Conservation (phyloP, 2,113 vertebrate genomes). For the Porphyrio hochstetteri region DNA sequence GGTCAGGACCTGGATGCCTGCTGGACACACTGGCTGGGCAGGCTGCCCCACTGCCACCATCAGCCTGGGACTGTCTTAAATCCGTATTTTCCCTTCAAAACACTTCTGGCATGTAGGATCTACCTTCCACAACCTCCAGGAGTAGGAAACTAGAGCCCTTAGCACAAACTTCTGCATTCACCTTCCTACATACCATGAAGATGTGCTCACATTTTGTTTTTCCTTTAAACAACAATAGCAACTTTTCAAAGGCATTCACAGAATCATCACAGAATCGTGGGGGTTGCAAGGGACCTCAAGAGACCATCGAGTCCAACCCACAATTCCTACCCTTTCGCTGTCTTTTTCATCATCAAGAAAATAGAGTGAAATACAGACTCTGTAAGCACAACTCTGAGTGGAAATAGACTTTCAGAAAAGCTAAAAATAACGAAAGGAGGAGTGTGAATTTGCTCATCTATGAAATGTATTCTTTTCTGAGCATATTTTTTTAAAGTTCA, state of each 20-base stretch:
- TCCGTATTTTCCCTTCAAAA: not conserved
- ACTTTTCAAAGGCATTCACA: not conserved
- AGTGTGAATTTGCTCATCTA: not conserved
- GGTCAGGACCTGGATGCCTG: not conserved
- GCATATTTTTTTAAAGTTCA: not conserved
- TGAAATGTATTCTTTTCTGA: not conserved
- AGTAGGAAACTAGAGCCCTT: not conserved
- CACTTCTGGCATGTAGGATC: not conserved
- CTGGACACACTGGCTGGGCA: accelerated
- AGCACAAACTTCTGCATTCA: not conserved
- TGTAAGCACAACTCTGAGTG: not conserved
- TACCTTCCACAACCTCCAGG: not conserved
- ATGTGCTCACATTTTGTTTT: not conserved
- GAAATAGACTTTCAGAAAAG: not conserved
- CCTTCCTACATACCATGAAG: not conserved
- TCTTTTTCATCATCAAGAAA: not conserved
- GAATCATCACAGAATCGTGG: too few species aligned
- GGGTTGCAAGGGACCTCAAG: too few species aligned
- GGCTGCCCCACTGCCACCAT: not conserved
- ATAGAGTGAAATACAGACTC: not conserved
- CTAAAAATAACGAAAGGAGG: not conserved
- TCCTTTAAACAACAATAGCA: not conserved
- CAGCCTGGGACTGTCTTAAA: not conserved
- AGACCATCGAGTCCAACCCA: too few species aligned
- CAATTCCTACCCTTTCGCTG: not conserved